phyloP scores from a whole-genome alignment of 2,888 invertebrate genomes.

The Penaeus monodon region DNA sequence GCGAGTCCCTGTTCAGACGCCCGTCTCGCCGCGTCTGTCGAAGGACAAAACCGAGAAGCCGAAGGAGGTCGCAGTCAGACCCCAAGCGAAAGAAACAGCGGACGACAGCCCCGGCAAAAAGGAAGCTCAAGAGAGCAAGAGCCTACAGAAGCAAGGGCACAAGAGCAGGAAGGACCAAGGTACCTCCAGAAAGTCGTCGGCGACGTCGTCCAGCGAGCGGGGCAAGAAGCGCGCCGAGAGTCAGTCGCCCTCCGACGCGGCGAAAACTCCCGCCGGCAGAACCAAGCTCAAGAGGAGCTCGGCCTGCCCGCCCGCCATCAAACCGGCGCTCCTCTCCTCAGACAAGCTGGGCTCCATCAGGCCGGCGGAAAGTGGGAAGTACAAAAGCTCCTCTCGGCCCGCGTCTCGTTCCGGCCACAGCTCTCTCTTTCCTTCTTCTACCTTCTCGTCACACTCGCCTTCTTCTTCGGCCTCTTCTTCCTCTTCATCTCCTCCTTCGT shows the following conservation, averaged over 20 bases:
- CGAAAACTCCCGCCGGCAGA: neutral
- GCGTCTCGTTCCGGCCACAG: neutral
- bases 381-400: no score
- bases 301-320: conserved; percentile 33
- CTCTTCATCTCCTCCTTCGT: neutral
- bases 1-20: no score
- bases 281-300: conserved; percentile 20
- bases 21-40: no score
- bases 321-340: conserved; percentile 45
- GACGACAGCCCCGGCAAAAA: neutral
- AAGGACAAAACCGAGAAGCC: no score
- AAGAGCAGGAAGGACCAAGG: conserved; percentile 33
- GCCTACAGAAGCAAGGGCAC: neutral
- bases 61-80: no score
- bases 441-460: neutral
- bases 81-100: no score
- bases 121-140: neutral
- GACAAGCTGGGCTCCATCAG: conserved; percentile 38
- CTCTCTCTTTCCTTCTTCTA: neutral
- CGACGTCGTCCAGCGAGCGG: neutral
- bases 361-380: neutral
- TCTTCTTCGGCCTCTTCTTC: neutral
- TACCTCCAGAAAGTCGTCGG: neutral
- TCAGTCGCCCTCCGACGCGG: conserved; percentile 21
- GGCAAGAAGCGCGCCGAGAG: conserved; percentile 20